Percentiles rank a stretch among this genome's conserved stretches.
Conservation (phyloP, 2,797 vertebrate genomes). For the Otolemur crassicaudatus region DNA sequence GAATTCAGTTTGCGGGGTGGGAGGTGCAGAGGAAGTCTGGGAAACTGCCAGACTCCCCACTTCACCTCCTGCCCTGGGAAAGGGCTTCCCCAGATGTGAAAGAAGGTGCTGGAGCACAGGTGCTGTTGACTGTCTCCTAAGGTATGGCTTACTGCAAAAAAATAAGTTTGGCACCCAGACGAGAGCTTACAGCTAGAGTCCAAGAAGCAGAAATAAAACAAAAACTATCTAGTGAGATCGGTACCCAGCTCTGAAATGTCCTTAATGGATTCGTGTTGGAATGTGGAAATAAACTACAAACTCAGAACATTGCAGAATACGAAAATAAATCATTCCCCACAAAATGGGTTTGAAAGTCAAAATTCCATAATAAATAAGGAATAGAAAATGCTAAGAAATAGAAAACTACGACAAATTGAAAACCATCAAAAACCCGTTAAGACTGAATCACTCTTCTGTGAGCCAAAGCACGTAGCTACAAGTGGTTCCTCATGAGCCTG, state of each 20-base stretch:
- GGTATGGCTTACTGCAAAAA: too few species aligned
- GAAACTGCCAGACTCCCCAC: too few species aligned
- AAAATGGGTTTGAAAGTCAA: not conserved
- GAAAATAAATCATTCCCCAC: not conserved
- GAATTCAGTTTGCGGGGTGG: not conserved
- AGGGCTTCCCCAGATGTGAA: rapidly evolving
- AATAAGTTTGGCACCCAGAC: too few species aligned
- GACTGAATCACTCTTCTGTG: not conserved
- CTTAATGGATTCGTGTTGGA: not conserved
- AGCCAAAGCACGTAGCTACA: not conserved
- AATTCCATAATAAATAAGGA: not conserved
- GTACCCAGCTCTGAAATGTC: not conserved
- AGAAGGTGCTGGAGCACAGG: too few species aligned
- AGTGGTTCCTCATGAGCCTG: not conserved
- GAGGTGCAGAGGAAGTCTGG: not conserved
- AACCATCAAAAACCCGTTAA: not conserved
- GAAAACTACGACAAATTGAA: not conserved
- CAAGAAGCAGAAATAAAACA: not conserved
- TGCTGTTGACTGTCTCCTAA: not conserved
- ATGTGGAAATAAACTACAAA: not conserved
- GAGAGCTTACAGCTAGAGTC: not conserved
- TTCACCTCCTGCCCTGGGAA: too few species aligned
- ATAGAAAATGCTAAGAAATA: not conserved
- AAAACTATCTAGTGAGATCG: not conserved
- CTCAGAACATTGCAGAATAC: not conserved